phyloP scores from a whole-genome alignment of 2,797 vertebrate species.

The Gouania willdenowi region DNA sequence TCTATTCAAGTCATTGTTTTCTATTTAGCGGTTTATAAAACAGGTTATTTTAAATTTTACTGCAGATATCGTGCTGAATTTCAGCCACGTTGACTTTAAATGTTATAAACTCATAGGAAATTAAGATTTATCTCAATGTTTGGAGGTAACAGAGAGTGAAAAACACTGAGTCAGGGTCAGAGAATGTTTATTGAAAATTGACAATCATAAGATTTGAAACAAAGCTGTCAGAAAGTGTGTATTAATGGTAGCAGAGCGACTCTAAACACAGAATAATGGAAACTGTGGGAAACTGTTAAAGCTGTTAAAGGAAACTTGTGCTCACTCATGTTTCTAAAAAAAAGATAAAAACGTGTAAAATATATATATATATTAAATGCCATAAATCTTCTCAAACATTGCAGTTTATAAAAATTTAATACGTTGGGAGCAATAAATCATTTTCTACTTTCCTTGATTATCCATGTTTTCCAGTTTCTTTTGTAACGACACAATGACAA shows the following conservation, averaged over 20 bases:
- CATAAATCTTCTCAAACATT: conserved; percentile 53
- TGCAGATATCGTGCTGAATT: no score
- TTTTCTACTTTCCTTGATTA: conserved; percentile 51
- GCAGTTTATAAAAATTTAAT: conserved; percentile 52
- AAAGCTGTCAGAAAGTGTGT: conserved; percentile 40
- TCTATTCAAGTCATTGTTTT: background rate
- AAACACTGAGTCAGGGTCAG: conserved; percentile 27
- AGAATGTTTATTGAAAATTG: conserved; percentile 77
- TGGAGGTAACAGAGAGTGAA: conserved; percentile 7
- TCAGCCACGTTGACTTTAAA: no score
- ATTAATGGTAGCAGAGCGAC: conserved; percentile 53
- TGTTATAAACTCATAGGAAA: no score
- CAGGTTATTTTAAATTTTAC: no score
- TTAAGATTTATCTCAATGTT: background rate
- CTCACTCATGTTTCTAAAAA: conserved; percentile 54
- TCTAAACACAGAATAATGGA: no score
- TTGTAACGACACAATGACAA: conserved; percentile 8
- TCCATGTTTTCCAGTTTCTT: conserved; percentile 58
- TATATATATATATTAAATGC: conserved; percentile 67
- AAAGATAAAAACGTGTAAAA: no score
- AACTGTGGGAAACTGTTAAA: conserved; percentile 47
- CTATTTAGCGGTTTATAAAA: no score
- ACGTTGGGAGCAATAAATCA: conserved; percentile 48
- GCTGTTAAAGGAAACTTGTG: conserved; percentile 58
- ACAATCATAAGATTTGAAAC: conserved; percentile 56